These are phyloP conservation scores for Turritopsis dohrnii DNA, from an alignment of 30 jellyfish, hydroid and myxozoan species.

Conservation along the genomic window DNA sequence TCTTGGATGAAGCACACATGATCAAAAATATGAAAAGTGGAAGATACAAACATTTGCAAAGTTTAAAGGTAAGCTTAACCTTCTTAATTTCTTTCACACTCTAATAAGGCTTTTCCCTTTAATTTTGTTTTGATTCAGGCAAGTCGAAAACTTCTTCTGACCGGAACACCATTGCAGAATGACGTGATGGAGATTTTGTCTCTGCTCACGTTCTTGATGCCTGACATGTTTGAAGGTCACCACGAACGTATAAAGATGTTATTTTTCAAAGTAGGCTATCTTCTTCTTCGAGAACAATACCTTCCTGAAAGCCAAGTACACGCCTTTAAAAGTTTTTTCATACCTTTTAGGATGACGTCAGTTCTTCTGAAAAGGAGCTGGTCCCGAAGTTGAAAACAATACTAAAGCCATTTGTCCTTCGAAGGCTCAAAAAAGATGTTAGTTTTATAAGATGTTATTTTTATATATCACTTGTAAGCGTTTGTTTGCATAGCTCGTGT, in stretches of 20 bases:
- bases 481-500: no score
- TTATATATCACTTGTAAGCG: not conserved
- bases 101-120: not conserved
- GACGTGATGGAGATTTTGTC: slow-evolving; percentile 73
- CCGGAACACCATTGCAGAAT: slow-evolving; percentile 89
- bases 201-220: slow-evolving; percentile 64
- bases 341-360: not conserved
- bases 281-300: not conserved
- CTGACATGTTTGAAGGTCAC: slow-evolving; percentile 50
- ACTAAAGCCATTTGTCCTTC: slow-evolving; percentile 63
- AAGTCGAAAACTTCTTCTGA: slow-evolving; percentile 53
- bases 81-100: not conserved
- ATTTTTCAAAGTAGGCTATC: not conserved
- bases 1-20: slow-evolving; percentile 88
- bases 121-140: slow-evolving; percentile 39
- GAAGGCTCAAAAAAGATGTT: slow-evolving; percentile 66
- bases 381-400: slow-evolving; percentile 48
- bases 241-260: slow-evolving; percentile 19
- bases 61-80: slow-evolving; percentile 35
- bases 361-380: slow-evolving; percentile 26
- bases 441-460: not conserved
- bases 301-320: not conserved
- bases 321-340: not conserved
- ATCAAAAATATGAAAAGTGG: slow-evolving; percentile 60
- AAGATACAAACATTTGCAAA: slow-evolving; percentile 47